A percentile compares a stretch with the other conserved stretches of the same genome.
These are phyloP conservation scores for Cephus pygmeus DNA, from an alignment of 2,888 invertebrate species.

Conservation along the genomic window DNA sequence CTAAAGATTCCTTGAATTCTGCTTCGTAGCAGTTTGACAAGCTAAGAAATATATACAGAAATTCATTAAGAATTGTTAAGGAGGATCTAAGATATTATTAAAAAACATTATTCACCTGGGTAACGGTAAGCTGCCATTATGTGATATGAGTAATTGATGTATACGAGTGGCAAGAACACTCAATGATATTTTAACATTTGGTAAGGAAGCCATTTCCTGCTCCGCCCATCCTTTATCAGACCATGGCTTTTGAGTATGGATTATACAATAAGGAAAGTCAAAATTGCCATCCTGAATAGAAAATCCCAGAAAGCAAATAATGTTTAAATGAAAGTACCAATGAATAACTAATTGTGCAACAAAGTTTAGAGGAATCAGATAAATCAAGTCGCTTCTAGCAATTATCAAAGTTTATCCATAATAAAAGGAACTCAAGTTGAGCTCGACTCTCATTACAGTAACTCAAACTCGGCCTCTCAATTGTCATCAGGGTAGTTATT, in stretches of 20 bases:
- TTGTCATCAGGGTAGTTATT: slow-evolving; percentile 40
- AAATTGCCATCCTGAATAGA: slow-evolving; percentile 64
- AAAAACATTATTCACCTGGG: slow-evolving; percentile 73
- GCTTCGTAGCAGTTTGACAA: slow-evolving; percentile 85
- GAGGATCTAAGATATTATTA: slow-evolving; percentile 28
- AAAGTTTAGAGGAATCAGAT: background rate
- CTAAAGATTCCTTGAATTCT: slow-evolving; percentile 73
- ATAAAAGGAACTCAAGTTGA: slow-evolving; percentile 41
- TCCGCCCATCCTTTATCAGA: slow-evolving; percentile 79
- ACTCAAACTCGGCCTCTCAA: slow-evolving; percentile 60
- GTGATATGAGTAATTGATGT: slow-evolving; percentile 76
- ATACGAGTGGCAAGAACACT: slow-evolving; percentile 75
- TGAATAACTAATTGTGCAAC: background rate
- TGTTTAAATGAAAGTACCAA: background rate
- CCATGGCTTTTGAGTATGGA: slow-evolving; percentile 73
- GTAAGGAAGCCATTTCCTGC: slow-evolving; percentile 75
- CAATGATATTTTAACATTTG: slow-evolving; percentile 72
- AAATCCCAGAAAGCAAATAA: slow-evolving; percentile 18
- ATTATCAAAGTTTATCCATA: slow-evolving; percentile 51
- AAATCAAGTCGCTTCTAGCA: slow-evolving; percentile 40
- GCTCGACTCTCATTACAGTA: slow-evolving; percentile 49
- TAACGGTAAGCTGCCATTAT: slow-evolving; percentile 82
- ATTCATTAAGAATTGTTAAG: background rate
- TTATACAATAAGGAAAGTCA: slow-evolving; percentile 74
- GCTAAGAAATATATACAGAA: slow-evolving; percentile 66